Evolutionary conservation across 2,888 invertebrate genomes (phyloP).

Genomic region (Drosophila ezoana): DNA sequence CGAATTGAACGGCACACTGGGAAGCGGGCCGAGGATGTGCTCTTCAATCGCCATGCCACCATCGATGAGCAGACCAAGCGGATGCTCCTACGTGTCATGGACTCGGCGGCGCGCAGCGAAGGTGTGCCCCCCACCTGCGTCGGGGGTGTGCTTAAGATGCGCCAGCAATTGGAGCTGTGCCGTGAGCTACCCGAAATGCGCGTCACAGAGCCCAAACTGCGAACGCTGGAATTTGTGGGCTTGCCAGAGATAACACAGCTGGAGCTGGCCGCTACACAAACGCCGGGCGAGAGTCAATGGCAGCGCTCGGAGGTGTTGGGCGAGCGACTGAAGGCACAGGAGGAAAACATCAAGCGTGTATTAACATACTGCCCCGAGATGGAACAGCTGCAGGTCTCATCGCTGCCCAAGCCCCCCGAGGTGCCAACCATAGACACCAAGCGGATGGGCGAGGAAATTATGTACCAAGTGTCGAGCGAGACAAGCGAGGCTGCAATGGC

Average conservation of each 20-base stretch:
- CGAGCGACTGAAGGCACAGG: constrained; percentile 37
- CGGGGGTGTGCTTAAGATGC: constrained; percentile 28
- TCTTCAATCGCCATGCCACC: constrained; percentile 75
- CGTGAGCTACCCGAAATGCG: constrained; percentile 37
- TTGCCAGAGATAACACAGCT: constrained; percentile 34
- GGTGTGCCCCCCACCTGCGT: constrained; percentile 4
- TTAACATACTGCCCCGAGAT: constrained; percentile 68
- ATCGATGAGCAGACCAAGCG: constrained; percentile 72
- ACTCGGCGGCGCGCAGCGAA: constrained; percentile 65
- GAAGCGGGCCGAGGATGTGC: constrained; percentile 65
- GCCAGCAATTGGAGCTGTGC: constrained; percentile 26
- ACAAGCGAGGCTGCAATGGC: background rate
- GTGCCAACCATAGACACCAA: background rate
- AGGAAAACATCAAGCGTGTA: constrained; percentile 55
- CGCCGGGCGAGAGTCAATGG: constrained; percentile 40
- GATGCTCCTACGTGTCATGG: constrained; percentile 69
- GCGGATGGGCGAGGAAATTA: constrained; percentile 15
- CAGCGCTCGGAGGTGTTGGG: constrained; percentile 61
- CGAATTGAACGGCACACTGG: constrained; percentile 63
- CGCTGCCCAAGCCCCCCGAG: background rate
- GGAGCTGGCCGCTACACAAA: constrained; percentile 33
- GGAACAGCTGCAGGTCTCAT: constrained; percentile 61
- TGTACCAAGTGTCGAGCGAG: constrained; percentile 12
- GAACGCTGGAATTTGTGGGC: constrained; percentile 52
- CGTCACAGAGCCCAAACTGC: constrained; percentile 17